Base-by-base conservation (phyloP, 1,140 invertebrate genomes). In the Diuraphis noxia region DNA sequence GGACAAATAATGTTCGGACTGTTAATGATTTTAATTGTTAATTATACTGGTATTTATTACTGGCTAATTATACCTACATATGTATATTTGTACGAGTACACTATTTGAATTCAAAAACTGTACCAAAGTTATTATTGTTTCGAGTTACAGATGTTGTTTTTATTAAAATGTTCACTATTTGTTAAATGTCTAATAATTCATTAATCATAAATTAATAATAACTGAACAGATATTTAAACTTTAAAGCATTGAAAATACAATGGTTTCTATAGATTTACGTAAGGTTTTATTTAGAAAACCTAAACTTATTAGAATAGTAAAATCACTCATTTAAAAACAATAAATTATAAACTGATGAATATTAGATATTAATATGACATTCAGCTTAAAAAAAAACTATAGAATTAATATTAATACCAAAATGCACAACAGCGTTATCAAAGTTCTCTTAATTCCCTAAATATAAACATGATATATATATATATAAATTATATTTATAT, bases 21-120 rank as follows among this genome's bases (percentile, higher is more conserved):
- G 77, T 38, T 91, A 81, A 91, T 91, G 72, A 91, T 91, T 91
- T 90, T 79, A 81, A 82, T 91, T 91, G 89, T 91, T 91, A 81
- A 91, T 81, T 91, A 79, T 81, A 52, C 41, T 25, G 21, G 23
- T 34, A 79, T 90, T 79, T 90, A 90, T 79, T 43, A 52, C 6
- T n/a, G 23, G 41, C 43, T 25, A 40, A 77, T 8, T 79, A 19
- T 46, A 49, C 43, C 43, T 17, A 25, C 19, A 79, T 79, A 4
- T n/a, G n/a, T n/a, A n/a, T 36, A 90, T 88, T 63, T 40, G 36
- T 88, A 88, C 9, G 23, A n/a, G 36, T 5, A 63, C 10, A 88
- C 85, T 8, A 21, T 23, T 86, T 86, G 17, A 7, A 19, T 10
- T 13, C 6, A 36, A 88, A 86, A 86, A 23, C 82, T 85, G 41